Percentiles rank a stretch among this genome's conserved stretches.
phyloP scores from a whole-genome alignment of 2,888 invertebrate genomes.

The Rhyacophila evoluta region DNA sequence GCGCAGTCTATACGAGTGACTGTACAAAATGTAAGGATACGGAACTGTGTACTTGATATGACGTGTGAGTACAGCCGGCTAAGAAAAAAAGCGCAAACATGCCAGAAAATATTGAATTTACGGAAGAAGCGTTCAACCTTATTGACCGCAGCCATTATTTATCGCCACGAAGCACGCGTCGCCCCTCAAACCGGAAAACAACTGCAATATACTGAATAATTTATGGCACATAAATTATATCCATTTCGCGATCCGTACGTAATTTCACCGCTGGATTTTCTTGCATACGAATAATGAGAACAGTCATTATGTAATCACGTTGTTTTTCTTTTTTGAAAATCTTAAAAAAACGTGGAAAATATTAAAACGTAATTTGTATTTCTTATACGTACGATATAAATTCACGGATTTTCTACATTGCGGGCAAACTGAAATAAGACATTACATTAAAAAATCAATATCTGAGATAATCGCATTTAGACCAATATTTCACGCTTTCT shows the following conservation, averaged over 20 bases:
- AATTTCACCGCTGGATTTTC: background rate
- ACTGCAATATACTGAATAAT: constrained; percentile 36
- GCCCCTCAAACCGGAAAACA: background rate
- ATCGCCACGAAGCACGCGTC: background rate
- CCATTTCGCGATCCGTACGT: background rate
- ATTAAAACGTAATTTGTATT: no score
- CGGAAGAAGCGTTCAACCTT: constrained; percentile 22
- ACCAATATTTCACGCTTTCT: no score
- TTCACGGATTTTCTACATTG: no score
- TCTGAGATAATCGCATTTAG: no score
- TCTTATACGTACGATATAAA: no score
- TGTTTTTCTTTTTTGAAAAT: no score
- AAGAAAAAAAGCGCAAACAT: background rate
- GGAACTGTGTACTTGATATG: background rate
- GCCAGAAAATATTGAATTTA: constrained; percentile 12
- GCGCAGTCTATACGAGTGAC: no score
- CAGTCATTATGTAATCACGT: background rate
- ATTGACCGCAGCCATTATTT: background rate
- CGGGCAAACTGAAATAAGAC: no score
- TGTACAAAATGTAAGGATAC: background rate
- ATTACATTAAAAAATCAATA: no score
- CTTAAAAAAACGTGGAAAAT: no score
- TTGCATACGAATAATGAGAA: background rate
- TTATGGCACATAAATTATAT: constrained; percentile 48
- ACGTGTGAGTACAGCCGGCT: background rate